Base-by-base conservation (phyloP, 2,888 invertebrate species). In the Hylaea fasciaria region DNA sequence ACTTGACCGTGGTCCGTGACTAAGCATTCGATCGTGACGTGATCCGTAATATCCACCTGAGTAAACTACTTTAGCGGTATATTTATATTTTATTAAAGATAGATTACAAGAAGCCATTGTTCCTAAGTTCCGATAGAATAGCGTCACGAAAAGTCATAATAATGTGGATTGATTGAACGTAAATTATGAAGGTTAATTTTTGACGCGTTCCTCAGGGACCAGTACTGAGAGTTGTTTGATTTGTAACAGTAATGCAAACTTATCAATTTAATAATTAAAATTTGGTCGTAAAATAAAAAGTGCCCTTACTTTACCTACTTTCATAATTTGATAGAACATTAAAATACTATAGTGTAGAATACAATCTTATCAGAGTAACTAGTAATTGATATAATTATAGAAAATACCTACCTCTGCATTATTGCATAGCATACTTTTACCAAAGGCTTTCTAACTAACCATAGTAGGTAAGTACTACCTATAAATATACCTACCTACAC, bases 61-160 rank as follows among this genome's bases (percentile, higher is more conserved):
- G 43, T 68, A 67, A 66, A 70, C 56, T 59, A 63, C 32, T 41
- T 57, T 40, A 17, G 41, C 41, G 48, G 52, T 57, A 61, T 62
- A 9, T 32, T 32, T 32, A 57, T 56, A 44, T 66, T 63, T 17
- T 55, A 46, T 16, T 55, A 46, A 54, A 45, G 29, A 17, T 16
- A 55, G 59, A 52, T 55, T 49, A 46, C 54, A 64, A 44, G 28
- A 65, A 59, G 8, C 22, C 66, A 67, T 71, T 70, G 68, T 72
- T 70, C 40, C 50, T 10, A 32, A 69, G 68, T 72, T 70, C 40
- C 50, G 11, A 32, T 40, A 37, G 58, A 64, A 12, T 54, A 46
- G 43, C 17, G 46, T 47, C 45, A 55, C 58, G 44, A 53, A 53
- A 51, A 50, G 29, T 59, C 52, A 44, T 45, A 37, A 52, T 29